Evolutionary conservation across 2,888 invertebrate species (phyloP).

Genomic region (Mythimna albipuncta): DNA sequence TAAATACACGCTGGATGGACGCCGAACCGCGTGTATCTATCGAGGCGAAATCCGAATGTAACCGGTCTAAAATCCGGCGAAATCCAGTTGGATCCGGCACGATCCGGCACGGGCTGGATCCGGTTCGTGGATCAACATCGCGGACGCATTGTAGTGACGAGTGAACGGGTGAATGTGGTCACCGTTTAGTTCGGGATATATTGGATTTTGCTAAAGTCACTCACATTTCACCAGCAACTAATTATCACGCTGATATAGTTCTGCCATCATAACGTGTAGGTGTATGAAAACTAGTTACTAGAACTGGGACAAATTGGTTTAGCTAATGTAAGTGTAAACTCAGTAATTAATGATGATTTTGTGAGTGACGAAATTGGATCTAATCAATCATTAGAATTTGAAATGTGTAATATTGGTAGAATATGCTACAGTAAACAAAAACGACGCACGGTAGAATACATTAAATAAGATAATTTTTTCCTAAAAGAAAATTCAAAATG

Average conservation of each 20-base stretch:
- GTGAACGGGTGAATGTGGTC: constrained; percentile 60
- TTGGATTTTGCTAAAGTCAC: constrained; percentile 57
- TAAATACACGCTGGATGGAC: constrained; percentile 69
- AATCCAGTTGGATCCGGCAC: constrained; percentile 68
- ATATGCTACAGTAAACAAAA: not conserved
- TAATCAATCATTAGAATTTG: constrained; percentile 12
- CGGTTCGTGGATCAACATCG: constrained; percentile 72
- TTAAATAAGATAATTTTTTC: no score
- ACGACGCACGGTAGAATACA: no score
- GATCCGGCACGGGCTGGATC: constrained; percentile 68
- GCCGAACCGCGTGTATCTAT: constrained; percentile 73
- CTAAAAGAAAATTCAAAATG: no score
- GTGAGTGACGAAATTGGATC: constrained; percentile 1
- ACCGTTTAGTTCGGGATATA: constrained; percentile 52
- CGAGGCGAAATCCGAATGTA: constrained; percentile 75
- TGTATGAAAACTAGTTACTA: constrained; percentile 21
- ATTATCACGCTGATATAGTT: constrained; percentile 35
- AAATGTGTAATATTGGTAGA: not conserved
- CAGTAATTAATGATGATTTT: constrained; percentile 37
- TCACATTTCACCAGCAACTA: constrained; percentile 34
- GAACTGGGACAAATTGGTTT: constrained; percentile 34
- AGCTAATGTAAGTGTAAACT: constrained; percentile 16
- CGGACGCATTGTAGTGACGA: constrained; percentile 60
- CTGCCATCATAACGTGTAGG: not conserved
- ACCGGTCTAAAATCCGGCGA: constrained; percentile 72